phyloP scores from a whole-genome alignment of 2,113 vertebrate species.

The Synchiropus splendidus region DNA sequence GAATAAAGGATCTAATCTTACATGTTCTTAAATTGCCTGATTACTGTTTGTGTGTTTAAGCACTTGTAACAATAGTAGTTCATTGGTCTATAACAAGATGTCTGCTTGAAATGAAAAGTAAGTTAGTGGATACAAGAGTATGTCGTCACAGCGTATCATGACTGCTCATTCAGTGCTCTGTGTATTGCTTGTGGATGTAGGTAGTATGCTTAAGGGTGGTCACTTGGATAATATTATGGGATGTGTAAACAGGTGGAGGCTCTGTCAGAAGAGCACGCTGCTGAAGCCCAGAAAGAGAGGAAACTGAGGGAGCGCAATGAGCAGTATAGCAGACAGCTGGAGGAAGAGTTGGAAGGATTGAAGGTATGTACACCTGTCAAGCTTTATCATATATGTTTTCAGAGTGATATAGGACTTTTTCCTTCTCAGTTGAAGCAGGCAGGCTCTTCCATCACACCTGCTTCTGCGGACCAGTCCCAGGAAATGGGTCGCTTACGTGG shows the following conservation, averaged over 20 bases:
- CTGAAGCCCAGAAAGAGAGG: slow-evolving; percentile 88
- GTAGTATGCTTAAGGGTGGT: too few species aligned
- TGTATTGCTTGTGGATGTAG: too few species aligned
- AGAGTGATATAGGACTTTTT: neutral
- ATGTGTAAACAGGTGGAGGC: slow-evolving; percentile 74
- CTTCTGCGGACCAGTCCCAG: slow-evolving; percentile 81
- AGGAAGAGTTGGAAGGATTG: slow-evolving; percentile 87
- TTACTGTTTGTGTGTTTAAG: too few species aligned
- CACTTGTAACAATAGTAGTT: too few species aligned
- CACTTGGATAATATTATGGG: too few species aligned
- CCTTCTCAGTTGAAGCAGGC: slow-evolving; percentile 74
- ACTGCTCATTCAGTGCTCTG: too few species aligned
- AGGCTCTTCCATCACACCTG: slow-evolving; percentile 60
- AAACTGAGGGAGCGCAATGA: slow-evolving; percentile 90
- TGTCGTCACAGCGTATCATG: too few species aligned
- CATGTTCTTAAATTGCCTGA: too few species aligned
- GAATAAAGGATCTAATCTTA: too few species aligned
- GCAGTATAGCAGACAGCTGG: slow-evolving; percentile 87
- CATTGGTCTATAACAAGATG: too few species aligned
- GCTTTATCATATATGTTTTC: neutral
- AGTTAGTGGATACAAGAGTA: too few species aligned
- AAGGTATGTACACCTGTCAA: slow-evolving; percentile 65
- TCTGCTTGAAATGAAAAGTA: too few species aligned
- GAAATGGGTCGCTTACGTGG: slow-evolving; percentile 82
- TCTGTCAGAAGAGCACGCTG: slow-evolving; percentile 77